Evolutionary conservation across 2,797 vertebrate genomes (phyloP).

Genomic region (Siniperca scherzeri): DNA sequence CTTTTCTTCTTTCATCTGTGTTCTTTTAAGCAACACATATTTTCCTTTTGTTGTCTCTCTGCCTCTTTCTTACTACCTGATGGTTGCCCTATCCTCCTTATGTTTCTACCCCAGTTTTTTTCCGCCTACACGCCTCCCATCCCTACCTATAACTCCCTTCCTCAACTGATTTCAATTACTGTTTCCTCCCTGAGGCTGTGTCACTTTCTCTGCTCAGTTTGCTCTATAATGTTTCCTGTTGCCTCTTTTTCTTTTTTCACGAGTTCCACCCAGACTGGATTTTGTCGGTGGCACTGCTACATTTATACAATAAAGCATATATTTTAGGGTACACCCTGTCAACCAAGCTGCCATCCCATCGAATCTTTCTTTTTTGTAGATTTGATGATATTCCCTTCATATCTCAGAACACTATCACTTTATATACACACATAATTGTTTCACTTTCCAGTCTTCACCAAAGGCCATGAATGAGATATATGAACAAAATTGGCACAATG

Average conservation of each 20-base stretch:
- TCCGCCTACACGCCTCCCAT: constrained; percentile 44
- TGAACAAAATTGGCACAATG: constrained; percentile 18
- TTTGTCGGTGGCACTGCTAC: constrained; percentile 41
- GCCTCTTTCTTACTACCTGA: constrained; percentile 28
- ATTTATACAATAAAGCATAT: constrained; percentile 50
- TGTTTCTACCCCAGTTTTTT: constrained; percentile 37
- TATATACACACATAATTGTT: constrained; percentile 18
- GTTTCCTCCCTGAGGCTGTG: constrained; percentile 69
- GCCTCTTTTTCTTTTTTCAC: constrained; percentile 44
- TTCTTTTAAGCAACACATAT: constrained; percentile 49
- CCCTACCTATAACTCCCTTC: constrained; percentile 48
- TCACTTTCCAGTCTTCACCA: constrained; percentile 13
- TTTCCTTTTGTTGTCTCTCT: constrained; percentile 31
- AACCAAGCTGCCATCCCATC: neutral
- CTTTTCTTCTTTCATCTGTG: constrained; percentile 51
- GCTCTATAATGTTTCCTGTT: constrained; percentile 56
- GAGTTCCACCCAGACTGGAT: constrained; percentile 51
- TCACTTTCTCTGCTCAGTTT: constrained; percentile 67
- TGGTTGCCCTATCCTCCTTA: constrained; percentile 43
- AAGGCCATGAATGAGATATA: constrained; percentile 7
- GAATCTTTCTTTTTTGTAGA: constrained; percentile 21
- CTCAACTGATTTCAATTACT: constrained; percentile 78
- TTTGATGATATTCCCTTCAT: constrained; percentile 40
- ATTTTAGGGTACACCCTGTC: constrained; percentile 46
- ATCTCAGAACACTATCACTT: constrained; percentile 34